Base-by-base conservation (phyloP, 2,113 vertebrate genomes). In the Pterocles orientalis region DNA sequence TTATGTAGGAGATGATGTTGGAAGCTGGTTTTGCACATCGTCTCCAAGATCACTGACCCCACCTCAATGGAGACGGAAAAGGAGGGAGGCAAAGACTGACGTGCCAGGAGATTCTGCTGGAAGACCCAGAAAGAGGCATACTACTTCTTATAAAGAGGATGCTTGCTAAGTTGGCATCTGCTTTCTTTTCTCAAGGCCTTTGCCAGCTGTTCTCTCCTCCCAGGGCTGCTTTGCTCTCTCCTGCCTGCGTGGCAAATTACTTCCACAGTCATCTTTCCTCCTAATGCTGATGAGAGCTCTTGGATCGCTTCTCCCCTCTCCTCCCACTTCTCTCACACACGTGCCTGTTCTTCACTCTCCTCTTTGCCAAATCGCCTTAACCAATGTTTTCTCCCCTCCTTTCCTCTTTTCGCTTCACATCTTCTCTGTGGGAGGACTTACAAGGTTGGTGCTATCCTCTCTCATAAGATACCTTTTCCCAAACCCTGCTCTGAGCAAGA, bases 351-450 rank as follows among this genome's bases (percentile, higher is more conserved):
- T 78, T 91, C 36, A 11, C 69, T 62, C 72, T 60, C 88, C n/a
- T 31, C 76, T 53, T 82, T 72, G 95, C 92, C 96, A 95, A 79
- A 54, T 25, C 2, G 28, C 72, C 69, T 90, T 71, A 17, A 24
- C 56, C 82, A 71, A 25, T 34, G 21, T 41, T 86, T 70, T 94
- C 75, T 90, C 39, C 65, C 57, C 34, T 79, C 78, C 73, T 20
- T 69, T 72, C 41, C 64, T 88, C 47, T 58, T 71, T 57, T 78
- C 11, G 4, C 90, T 80, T 84, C 87, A 78, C 80, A 88, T 90
- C 61, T 64, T 82, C 90, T 87, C 77, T 48, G 91, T 91, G 85
- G 82, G 95, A 92, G 77, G 89, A 91, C 41, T 82, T 47, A 20
- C 29, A 68, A 75, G 70, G 79, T 62, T 77, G 84, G 16, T 90